Conservation (phyloP, 2,888 invertebrate species). For the Maniola hyperantus region DNA sequence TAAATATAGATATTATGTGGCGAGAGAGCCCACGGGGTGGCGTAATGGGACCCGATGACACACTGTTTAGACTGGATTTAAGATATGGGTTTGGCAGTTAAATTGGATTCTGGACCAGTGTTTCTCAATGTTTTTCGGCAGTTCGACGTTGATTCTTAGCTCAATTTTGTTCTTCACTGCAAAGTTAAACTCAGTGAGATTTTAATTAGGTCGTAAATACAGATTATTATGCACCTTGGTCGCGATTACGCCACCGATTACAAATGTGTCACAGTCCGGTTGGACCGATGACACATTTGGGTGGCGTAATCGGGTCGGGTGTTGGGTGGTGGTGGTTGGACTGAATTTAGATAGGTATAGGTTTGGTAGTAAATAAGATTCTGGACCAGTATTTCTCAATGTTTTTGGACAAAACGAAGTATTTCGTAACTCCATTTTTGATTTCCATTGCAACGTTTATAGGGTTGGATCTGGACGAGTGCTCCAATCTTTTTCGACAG, state of each 20-base stretch:
- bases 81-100: conserved; percentile 5
- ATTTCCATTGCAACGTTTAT: background rate
- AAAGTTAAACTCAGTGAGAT: too few species aligned
- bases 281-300: too few species aligned
- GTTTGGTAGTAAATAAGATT: conserved; percentile 4
- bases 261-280: too few species aligned
- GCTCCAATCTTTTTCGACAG: background rate
- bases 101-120: conserved; percentile 10
- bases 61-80: conserved; percentile 22
- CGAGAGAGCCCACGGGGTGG: conserved; percentile 46
- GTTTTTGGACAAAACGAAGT: background rate
- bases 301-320: too few species aligned
- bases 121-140: background rate
- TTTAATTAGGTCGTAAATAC: too few species aligned
- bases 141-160: background rate
- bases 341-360: too few species aligned
- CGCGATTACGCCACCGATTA: too few species aligned
- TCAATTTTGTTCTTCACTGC: background rate
- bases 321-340: too few species aligned
- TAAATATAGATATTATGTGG: conserved; percentile 76
- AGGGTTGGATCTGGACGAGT: background rate
- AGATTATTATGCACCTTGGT: too few species aligned
- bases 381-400: background rate
- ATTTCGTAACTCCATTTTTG: background rate
- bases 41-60: conserved; percentile 39